Evolutionary conservation across 2,113 vertebrate genomes (phyloP).

Genomic region (Engystomops pustulosus): DNA sequence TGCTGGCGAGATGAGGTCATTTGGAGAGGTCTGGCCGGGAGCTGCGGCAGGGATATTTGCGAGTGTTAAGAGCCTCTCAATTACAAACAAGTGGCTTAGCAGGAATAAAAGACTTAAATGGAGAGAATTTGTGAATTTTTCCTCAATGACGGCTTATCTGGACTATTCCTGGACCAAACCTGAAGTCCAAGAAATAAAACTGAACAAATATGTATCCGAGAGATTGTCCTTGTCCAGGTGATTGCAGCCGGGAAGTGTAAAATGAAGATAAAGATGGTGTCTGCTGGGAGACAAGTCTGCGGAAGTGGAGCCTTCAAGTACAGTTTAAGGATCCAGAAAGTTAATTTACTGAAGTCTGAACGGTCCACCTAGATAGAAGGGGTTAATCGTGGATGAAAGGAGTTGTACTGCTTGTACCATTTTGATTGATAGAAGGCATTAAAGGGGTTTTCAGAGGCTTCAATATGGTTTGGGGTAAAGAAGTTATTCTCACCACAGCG

Average conservation of each 20-base stretch:
- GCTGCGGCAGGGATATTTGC: not conserved
- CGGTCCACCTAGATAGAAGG: not conserved
- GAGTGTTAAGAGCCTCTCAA: not conserved
- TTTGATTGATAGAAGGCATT: too few species aligned
- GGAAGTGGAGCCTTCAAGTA: not conserved
- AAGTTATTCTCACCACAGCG: too few species aligned
- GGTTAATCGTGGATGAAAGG: not conserved
- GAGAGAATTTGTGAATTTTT: not conserved
- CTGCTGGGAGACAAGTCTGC: too few species aligned
- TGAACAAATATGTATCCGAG: too few species aligned
- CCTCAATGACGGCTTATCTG: not conserved
- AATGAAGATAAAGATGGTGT: too few species aligned
- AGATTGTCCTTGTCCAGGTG: too few species aligned
- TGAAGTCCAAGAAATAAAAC: too few species aligned
- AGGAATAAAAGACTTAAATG: not conserved
- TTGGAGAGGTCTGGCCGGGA: not conserved
- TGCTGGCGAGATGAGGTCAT: constrained; percentile 9
- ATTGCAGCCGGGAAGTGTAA: not conserved
- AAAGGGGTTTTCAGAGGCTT: too few species aligned
- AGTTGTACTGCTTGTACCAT: not conserved
- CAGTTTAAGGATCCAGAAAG: not conserved
- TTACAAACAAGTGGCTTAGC: constrained; percentile 18
- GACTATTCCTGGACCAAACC: not conserved
- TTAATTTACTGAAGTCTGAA: not conserved
- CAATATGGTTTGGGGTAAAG: too few species aligned